These are phyloP conservation scores for Dugesia japonica DNA, from an alignment of 2,888 invertebrate species.

Conservation along the genomic window DNA sequence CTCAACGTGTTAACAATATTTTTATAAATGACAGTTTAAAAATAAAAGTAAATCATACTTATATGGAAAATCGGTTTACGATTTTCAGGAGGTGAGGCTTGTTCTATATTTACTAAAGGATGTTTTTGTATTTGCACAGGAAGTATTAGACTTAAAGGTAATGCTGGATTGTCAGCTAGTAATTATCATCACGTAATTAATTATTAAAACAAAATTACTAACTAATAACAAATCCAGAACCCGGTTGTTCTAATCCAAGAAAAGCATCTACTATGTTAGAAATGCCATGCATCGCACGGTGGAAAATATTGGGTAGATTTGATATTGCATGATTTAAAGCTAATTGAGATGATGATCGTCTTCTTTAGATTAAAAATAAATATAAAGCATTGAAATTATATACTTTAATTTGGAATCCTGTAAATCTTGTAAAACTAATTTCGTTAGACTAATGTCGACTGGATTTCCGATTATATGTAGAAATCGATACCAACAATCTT, in stretches of 20 bases:
- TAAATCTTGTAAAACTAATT: slow-evolving; percentile 56
- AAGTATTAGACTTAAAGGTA: not conserved
- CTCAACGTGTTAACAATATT: too few species aligned
- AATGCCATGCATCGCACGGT: slow-evolving; percentile 77
- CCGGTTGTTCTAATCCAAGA: slow-evolving; percentile 56
- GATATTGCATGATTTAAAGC: not conserved
- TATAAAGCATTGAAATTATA: not conserved
- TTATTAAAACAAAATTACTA: not conserved
- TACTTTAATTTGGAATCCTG: slow-evolving; percentile 46
- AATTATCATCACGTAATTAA: not conserved
- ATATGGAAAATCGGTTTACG: not conserved
- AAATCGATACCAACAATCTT: slow-evolving; percentile 77
- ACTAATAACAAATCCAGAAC: slow-evolving; percentile 1
- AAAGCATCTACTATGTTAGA: slow-evolving; percentile 85
- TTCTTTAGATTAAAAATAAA: not conserved
- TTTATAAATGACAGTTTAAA: not conserved
- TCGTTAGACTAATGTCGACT: slow-evolving; percentile 57
- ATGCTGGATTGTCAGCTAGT: not conserved
- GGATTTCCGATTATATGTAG: slow-evolving; percentile 84
- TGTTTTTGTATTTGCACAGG: too few species aligned
- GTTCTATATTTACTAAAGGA: not conserved
- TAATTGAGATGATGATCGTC: not conserved
- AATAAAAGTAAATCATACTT: not conserved
- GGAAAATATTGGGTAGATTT: slow-evolving; percentile 22
- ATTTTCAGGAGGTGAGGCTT: not conserved